Evolutionary conservation across 2,888 invertebrate genomes (phyloP).

Genomic region (Thecophora atra): DNA sequence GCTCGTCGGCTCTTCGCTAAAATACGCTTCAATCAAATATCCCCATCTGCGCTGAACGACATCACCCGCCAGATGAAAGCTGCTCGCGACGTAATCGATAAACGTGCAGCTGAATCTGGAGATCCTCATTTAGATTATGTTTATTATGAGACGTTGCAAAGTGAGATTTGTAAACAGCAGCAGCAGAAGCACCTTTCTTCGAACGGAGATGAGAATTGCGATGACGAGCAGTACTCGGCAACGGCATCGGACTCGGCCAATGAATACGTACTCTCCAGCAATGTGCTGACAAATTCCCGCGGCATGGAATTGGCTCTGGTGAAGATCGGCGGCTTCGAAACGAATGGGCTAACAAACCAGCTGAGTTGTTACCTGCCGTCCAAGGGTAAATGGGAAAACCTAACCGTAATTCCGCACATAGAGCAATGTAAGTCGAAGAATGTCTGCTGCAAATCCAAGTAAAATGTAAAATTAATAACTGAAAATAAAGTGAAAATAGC

Average conservation of each 20-base stretch:
- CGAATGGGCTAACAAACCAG: constrained; percentile 74
- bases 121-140: background rate
- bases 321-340: constrained; percentile 76
- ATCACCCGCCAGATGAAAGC: constrained; percentile 25
- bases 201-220: too few species aligned
- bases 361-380: constrained; percentile 73
- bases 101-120: constrained; percentile 28
- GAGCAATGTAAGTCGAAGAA: constrained; percentile 70
- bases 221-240: constrained; percentile 20
- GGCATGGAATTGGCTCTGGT: constrained; percentile 76
- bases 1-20: constrained; percentile 51
- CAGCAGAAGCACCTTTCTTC: constrained; percentile 36
- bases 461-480: background rate
- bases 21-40: constrained; percentile 56
- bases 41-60: constrained; percentile 42
- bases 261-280: constrained; percentile 44
- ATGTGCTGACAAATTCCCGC: constrained; percentile 70
- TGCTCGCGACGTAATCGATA: background rate
- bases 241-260: constrained; percentile 24
- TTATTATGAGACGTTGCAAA: constrained; percentile 38
- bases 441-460: background rate
- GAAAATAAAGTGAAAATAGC: background rate
- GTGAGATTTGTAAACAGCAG: constrained; percentile 45
- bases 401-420: constrained; percentile 77
- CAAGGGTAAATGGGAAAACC: constrained; percentile 71